Evolutionary conservation across 2,797 vertebrate species (phyloP).

Genomic region (Falco concolor): DNA sequence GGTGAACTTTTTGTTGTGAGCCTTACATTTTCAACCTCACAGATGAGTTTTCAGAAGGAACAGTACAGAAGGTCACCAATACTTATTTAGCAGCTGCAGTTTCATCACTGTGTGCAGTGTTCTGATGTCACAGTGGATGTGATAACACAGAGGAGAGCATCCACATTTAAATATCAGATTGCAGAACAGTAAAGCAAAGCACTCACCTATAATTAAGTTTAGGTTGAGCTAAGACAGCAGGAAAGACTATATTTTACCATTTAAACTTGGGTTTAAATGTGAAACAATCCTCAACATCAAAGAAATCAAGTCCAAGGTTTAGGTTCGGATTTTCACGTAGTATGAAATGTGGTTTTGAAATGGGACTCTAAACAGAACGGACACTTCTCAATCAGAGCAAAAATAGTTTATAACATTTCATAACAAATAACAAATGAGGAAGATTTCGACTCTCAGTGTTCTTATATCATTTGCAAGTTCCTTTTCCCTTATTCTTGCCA

Average conservation of each 20-base stretch:
- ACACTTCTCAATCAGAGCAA: not conserved
- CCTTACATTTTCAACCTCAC: slow-evolving; percentile 9
- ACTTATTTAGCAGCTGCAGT: slow-evolving; percentile 58
- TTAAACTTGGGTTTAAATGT: not conserved
- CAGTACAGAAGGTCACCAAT: slow-evolving; percentile 53
- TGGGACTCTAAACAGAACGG: not conserved
- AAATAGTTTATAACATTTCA: not conserved
- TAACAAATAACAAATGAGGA: not conserved
- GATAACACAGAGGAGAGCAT: not conserved
- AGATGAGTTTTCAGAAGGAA: slow-evolving; percentile 55
- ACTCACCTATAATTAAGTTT: not conserved
- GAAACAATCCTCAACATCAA: not conserved
- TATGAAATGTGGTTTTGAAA: not conserved
- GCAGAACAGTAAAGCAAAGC: not conserved
- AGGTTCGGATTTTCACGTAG: not conserved
- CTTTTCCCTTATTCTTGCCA: not conserved
- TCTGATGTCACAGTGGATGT: not conserved
- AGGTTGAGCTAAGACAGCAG: not conserved
- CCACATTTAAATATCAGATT: not conserved
- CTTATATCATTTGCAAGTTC: not conserved
- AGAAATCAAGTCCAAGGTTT: not conserved
- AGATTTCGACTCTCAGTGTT: not conserved
- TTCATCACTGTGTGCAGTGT: not conserved
- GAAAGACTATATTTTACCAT: not conserved
- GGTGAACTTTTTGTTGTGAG: slow-evolving; percentile 49